A percentile compares a stretch with the other conserved stretches of the same genome.
phyloP scores from a whole-genome alignment of 1,140 invertebrate species.

The Subanguina moxae region DNA sequence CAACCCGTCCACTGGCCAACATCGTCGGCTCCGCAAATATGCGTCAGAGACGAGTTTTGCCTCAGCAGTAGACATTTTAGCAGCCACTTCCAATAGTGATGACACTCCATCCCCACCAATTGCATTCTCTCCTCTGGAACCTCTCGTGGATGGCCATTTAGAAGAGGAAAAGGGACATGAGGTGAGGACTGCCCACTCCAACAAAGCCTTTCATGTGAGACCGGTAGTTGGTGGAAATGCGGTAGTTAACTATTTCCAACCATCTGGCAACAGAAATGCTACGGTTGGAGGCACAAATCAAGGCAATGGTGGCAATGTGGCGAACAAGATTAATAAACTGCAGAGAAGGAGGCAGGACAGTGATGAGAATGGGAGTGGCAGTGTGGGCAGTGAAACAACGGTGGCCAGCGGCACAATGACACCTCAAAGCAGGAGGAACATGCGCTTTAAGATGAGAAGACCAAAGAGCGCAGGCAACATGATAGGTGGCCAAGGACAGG shows the following conservation, averaged over 20 bases:
- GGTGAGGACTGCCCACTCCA: constrained; percentile 9
- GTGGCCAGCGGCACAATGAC: constrained; percentile 45
- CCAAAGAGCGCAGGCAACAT: constrained; percentile 46
- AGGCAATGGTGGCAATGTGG: background rate
- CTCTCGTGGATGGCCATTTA: background rate
- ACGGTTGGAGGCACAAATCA: background rate
- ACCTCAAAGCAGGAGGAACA: constrained; percentile 19
- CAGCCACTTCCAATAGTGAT: constrained; percentile 6
- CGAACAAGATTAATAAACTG: background rate
- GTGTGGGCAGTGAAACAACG: constrained; percentile 47
- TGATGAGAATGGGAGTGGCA: constrained; percentile 46
- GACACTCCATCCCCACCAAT: constrained; percentile 28
- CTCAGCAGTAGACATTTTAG: constrained; percentile 5
- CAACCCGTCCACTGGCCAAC: constrained; percentile 2
- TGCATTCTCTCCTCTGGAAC: background rate
- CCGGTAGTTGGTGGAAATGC: background rate
- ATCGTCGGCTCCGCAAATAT: constrained; percentile 24
- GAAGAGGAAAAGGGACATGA: constrained; percentile 2
- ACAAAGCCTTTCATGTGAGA: constrained; percentile 25
- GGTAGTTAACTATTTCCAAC: constrained; percentile 1
- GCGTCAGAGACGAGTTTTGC: constrained; percentile 31
- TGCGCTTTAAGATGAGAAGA: constrained; percentile 40
- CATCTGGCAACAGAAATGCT: background rate
- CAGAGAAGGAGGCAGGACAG: constrained; percentile 16
- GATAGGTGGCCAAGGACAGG: constrained; percentile 13